phyloP scores from a whole-genome alignment of 2,797 vertebrate genomes.

The Antrozous pallidus region DNA sequence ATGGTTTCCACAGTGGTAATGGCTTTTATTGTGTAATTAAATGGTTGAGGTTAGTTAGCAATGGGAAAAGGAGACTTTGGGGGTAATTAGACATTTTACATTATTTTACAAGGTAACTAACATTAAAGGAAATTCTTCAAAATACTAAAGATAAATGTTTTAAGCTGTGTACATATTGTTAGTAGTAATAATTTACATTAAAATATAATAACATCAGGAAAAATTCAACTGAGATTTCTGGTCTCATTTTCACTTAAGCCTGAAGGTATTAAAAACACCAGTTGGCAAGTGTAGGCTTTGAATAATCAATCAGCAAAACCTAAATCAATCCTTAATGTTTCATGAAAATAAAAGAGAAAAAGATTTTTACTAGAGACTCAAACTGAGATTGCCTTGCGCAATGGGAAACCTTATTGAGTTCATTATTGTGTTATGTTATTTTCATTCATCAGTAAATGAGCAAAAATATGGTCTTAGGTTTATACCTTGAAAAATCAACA shows the following conservation, averaged over 20 bases:
- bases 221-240: constrained; percentile 69
- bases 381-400: background rate
- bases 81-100: constrained; percentile 46
- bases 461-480: background rate
- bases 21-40: background rate
- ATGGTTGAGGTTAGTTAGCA: background rate
- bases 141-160: constrained; percentile 68
- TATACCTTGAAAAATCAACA: background rate
- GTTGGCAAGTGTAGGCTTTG: constrained; percentile 50
- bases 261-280: constrained; percentile 66
- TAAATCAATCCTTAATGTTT: constrained; percentile 44
- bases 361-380: background rate
- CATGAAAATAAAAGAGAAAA: background rate
- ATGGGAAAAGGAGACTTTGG: constrained; percentile 49
- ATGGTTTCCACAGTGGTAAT: background rate
- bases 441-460: constrained; percentile 36
- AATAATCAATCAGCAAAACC: constrained; percentile 65
- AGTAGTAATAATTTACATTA: constrained; percentile 67
- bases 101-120: constrained; percentile 37
- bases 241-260: constrained; percentile 74
- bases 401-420: constrained; percentile 28
- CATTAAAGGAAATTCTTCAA: constrained; percentile 14
- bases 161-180: constrained; percentile 52
- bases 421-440: constrained; percentile 19
- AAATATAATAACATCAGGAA: constrained; percentile 52